Percentiles rank a stretch among this genome's conserved stretches.
Evolutionary conservation across 2,797 vertebrate genomes (phyloP).

Genomic region (Psittacula derbiana): DNA sequence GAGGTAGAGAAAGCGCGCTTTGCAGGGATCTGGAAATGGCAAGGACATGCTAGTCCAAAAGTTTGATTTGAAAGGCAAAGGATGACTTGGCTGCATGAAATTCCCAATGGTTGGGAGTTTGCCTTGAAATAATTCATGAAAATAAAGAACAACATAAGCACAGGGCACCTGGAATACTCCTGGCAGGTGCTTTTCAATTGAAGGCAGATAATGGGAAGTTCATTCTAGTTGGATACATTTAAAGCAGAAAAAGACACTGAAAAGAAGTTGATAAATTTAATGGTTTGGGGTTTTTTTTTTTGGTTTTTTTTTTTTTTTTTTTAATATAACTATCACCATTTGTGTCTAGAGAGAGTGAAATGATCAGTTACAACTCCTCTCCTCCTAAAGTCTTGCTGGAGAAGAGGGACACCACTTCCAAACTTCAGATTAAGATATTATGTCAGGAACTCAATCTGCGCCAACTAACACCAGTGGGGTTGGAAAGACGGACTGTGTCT

Average conservation of each 20-base stretch:
- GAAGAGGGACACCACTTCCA: background rate
- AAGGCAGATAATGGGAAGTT: background rate
- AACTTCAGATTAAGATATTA: background rate
- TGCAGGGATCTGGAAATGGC: background rate
- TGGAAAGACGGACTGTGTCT: background rate
- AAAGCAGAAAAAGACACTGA: background rate
- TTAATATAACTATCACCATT: background rate
- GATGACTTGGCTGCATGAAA: background rate
- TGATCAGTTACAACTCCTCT: background rate
- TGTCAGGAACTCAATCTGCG: background rate
- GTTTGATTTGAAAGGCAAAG: background rate
- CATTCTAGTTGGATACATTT: background rate
- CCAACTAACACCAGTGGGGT: background rate
- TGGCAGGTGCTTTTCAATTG: background rate
- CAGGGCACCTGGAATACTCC: background rate
- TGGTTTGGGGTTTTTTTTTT: background rate
- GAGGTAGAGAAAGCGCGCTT: background rate
- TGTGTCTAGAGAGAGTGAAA: background rate
- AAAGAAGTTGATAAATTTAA: background rate
- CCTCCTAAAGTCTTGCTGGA: background rate
- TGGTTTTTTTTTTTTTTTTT: background rate
- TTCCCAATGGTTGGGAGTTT: background rate
- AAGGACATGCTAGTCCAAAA: background rate
- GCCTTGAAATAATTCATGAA: background rate
- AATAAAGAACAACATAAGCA: background rate